Base-by-base conservation (phyloP, 2,797 vertebrate species). In the Morus bassanus region DNA sequence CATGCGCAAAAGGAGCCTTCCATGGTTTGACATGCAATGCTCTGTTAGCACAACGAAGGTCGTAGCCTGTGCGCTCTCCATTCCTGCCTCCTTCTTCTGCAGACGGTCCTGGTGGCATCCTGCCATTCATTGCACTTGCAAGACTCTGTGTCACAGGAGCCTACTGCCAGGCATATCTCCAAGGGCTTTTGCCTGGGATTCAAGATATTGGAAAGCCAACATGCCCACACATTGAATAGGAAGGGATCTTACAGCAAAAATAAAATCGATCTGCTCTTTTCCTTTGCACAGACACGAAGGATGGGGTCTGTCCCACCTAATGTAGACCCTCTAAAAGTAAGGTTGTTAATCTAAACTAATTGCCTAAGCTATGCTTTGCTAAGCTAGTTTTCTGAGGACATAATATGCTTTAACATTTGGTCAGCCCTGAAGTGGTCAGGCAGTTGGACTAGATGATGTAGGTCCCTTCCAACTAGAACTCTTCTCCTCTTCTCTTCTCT, bases 111-210 rank as follows among this genome's bases (percentile, higher is more conserved):
- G 85, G 59, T 59, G 59, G 4, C 64, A 31, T 31, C 85, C 39
- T 85, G 80, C 37, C 39, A 5, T 51, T 61, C 43, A 0, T 24
- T 51, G 75, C 4, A 7, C 23, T 37, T 46, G 23, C 15, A 3
- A 48, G 33, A 19, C 54, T 43, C 75, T 3, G 35, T 51, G 75
- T n/a, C 54, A 10, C 43, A 7, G 43, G 13, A 67, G 43, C 19
- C 56, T n/a, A 8, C 13, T 2, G 0, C 22, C 2, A 0, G 3
- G 2, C 10, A 1, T 30, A 37, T 67, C 79, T 23, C 10, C 54
- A 15, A 18, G 51, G 90, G 17, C 11, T 54, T 67, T 39, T 33
- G 13, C 51, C 56, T 2, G 2, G 41, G 69, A 33, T 73, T 54
- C 67, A 7, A 73, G 92, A 4, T 31, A 18, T 75, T 54, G 54